Conservation (phyloP, 2,888 invertebrate genomes). For the Amiota minor region DNA sequence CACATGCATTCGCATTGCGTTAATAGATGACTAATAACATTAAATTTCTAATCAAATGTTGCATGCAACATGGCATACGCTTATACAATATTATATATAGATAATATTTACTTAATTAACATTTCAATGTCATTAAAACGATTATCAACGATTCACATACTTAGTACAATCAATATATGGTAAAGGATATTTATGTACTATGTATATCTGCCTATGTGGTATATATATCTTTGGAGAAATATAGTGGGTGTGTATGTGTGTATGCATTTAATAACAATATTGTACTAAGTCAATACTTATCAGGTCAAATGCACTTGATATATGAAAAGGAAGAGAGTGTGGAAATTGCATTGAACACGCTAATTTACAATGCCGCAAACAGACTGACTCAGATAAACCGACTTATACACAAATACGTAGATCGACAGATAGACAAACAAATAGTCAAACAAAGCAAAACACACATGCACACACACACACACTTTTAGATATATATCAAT, state of each 20-base stretch:
- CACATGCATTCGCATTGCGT: no score
- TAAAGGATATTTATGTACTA: no score
- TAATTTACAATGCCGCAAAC: conserved; percentile 39
- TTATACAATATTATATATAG: neutral
- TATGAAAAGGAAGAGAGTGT: conserved; percentile 40
- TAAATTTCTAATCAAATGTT: neutral
- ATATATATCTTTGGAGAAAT: neutral
- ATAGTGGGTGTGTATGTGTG: neutral
- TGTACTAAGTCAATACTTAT: conserved; percentile 40
- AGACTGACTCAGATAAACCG: neutral
- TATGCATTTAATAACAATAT: conserved; percentile 2
- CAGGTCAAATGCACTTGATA: conserved; percentile 52
- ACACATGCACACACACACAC: conserved; percentile 9
- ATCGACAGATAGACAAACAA: neutral
- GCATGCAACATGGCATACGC: conserved; percentile 2
- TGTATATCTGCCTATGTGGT: neutral
- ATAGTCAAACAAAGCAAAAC: conserved; percentile 27
- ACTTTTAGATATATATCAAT: conserved; percentile 39
- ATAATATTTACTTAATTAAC: neutral
- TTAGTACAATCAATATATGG: no score
- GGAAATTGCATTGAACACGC: conserved; percentile 46
- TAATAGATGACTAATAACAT: neutral
- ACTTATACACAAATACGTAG: neutral
- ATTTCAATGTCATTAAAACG: neutral
- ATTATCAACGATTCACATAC: neutral